These are phyloP conservation scores for Hydroisotoma schaefferi DNA, from an alignment of 2,888 invertebrate species.

Conservation along the genomic window DNA sequence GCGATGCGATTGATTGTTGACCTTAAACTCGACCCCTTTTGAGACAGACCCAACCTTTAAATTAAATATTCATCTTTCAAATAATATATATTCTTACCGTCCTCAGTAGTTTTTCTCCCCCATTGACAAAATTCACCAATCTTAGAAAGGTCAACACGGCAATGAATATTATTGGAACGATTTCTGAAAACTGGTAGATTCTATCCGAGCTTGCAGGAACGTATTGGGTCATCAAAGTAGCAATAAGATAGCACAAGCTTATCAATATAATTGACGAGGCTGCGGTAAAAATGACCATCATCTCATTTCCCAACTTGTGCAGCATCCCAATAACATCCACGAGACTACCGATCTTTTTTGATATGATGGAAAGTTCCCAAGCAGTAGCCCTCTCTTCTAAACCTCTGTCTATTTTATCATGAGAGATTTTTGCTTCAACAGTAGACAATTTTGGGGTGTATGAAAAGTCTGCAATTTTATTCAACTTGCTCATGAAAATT, in stretches of 20 bases:
- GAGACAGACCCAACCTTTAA: background rate
- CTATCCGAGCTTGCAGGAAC: conserved; percentile 12
- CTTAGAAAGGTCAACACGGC: conserved; percentile 20
- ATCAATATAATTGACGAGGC: conserved; percentile 25
- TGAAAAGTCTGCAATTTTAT: background rate
- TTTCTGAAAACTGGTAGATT: conserved; percentile 19
- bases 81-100: conserved; percentile 12
- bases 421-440: too few species aligned
- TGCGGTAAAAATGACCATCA: conserved; percentile 22
- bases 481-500: background rate
- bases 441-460: background rate
- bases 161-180: conserved; percentile 24
- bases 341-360: background rate
- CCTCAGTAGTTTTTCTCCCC: conserved; percentile 23
- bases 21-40: background rate
- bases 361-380: background rate
- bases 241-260: conserved; percentile 20
- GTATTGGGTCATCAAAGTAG: conserved; percentile 19
- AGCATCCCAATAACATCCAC: conserved; percentile 17
- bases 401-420: background rate
- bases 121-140: conserved; percentile 28
- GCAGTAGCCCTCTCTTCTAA: background rate
- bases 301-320: conserved; percentile 24
- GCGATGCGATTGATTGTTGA: background rate
- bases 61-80: background rate